Conservation (phyloP, 2,113 vertebrate species). For the Orcinus orca region DNA sequence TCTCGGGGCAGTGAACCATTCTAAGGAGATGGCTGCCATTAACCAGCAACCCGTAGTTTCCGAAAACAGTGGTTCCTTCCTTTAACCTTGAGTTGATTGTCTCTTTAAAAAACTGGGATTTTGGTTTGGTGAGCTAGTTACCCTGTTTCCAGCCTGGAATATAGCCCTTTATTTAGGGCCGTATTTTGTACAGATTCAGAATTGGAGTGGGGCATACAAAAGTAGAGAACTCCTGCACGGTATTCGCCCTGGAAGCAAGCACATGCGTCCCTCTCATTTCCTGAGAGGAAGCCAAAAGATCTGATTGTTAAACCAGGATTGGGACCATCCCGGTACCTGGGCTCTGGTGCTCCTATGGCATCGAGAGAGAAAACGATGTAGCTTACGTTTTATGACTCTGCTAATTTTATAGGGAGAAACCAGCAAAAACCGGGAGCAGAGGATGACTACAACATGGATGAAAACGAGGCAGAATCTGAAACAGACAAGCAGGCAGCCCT, state of each 20-base stretch:
- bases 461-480: slow-evolving; percentile 94
- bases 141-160: neutral
- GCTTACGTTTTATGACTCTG: neutral
- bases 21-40: neutral
- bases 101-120: neutral
- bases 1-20: neutral
- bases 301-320: neutral
- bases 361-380: neutral
- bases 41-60: neutral
- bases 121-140: neutral
- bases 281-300: neutral
- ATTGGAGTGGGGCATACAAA: rapidly evolving
- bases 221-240: neutral
- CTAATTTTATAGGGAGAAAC: slow-evolving; percentile 33
- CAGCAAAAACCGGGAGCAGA: slow-evolving; percentile 66
- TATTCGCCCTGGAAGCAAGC: neutral
- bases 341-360: neutral
- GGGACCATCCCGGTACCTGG: neutral
- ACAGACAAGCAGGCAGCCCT: slow-evolving; percentile 93
- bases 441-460: slow-evolving; percentile 89
- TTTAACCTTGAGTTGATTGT: neutral
- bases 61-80: neutral
- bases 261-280: rapidly evolving
- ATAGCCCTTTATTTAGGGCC: neutral
- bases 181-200: neutral